Percentiles rank a stretch among this genome's conserved stretches.
These are phyloP conservation scores for Ormyrus thymus DNA, from an alignment of 2,888 invertebrate genomes.

Conservation along the genomic window DNA sequence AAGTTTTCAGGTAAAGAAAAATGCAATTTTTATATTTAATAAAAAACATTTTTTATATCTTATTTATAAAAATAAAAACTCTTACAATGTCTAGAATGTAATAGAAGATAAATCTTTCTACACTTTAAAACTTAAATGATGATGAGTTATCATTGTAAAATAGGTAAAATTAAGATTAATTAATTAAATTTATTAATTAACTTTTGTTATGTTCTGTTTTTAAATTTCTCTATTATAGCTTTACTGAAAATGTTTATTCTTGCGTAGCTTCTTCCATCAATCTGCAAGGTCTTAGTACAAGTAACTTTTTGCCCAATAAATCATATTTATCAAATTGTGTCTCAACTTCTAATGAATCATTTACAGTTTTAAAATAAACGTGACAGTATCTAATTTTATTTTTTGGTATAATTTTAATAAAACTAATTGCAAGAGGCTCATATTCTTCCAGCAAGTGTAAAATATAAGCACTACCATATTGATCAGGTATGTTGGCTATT, in stretches of 20 bases:
- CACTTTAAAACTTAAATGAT: too few relatives aligned
- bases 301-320: constrained; percentile 61
- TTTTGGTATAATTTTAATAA: constrained; percentile 56
- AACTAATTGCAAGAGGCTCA: constrained; percentile 62
- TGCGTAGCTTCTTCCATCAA: constrained; percentile 50
- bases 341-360: constrained; percentile 60
- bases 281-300: constrained; percentile 60
- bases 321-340: constrained; percentile 61
- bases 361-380: constrained; percentile 63
- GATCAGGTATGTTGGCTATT: constrained; percentile 64
- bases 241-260: background rate
- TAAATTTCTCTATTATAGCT: too few relatives aligned
- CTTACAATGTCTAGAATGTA: too few relatives aligned
- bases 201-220: too few relatives aligned
- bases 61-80: too few relatives aligned
- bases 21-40: too few relatives aligned
- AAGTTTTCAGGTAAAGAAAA: too few relatives aligned
- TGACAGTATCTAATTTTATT: constrained; percentile 63
- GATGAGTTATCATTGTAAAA: too few relatives aligned
- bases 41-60: too few relatives aligned
- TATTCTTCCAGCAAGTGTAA: constrained; percentile 65
- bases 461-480: constrained; percentile 62
- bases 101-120: too few relatives aligned
- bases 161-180: background rate
- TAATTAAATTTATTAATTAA: constrained; percentile 10